phyloP scores from a whole-genome alignment of 1,140 invertebrate genomes.

The Melipona quadrifasciata region DNA sequence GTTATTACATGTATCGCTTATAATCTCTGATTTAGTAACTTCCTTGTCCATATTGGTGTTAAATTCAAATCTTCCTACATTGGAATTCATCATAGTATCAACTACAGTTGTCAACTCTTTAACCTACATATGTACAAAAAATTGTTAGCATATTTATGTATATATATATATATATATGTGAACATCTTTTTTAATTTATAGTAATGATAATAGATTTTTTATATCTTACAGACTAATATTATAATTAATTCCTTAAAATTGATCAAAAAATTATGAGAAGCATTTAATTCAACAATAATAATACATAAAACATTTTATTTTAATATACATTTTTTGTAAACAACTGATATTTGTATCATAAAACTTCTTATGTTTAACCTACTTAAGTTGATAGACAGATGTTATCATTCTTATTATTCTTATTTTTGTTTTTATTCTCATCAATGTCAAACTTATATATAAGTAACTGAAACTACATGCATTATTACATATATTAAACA shows the following conservation, averaged over 20 bases:
- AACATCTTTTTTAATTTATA: neutral
- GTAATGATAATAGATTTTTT: neutral
- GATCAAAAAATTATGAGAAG: neutral
- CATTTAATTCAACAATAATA: neutral
- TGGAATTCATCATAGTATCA: constrained; percentile 70
- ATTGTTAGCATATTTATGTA: constrained; percentile 9
- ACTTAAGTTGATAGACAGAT: neutral
- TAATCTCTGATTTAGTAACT: constrained; percentile 26
- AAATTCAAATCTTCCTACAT: constrained; percentile 36
- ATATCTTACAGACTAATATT: neutral
- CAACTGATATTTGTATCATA: neutral
- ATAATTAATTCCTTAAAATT: neutral
- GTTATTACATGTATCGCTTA: constrained; percentile 15
- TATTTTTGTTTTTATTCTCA: no score
- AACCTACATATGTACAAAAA: constrained; percentile 71
- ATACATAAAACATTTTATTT: neutral
- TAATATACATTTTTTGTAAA: neutral
- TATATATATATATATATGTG: neutral
- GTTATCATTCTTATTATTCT: no score
- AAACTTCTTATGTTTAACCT: constrained; percentile 6
- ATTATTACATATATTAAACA: neutral
- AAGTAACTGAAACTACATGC: neutral
- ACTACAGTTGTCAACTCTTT: constrained; percentile 79
- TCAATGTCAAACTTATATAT: no score
- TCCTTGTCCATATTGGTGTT: constrained; percentile 20